Percentiles rank a stretch among this genome's conserved stretches.
Conservation (phyloP, 2,888 invertebrate genomes). For the Clitarchus hookeri region DNA sequence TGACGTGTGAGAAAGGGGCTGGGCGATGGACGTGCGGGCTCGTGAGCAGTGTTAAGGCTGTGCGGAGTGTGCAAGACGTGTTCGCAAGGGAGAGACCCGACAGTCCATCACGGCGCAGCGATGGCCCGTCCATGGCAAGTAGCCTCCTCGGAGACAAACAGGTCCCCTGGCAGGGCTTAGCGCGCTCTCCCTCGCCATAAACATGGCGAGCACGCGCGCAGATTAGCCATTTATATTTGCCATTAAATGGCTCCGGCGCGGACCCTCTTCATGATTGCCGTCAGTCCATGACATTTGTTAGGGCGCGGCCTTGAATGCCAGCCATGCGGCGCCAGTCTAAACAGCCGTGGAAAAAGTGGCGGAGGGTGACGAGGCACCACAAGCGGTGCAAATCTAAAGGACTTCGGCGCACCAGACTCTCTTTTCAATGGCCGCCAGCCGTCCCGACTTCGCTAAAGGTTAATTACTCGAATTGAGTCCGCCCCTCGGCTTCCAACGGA, state of each 20-base stretch:
- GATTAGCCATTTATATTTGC: constrained; percentile 44
- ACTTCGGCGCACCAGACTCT: not conserved
- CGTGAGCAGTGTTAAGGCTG: too few relatives aligned
- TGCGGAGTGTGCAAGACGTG: too few relatives aligned
- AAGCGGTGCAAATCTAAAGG: constrained; percentile 20
- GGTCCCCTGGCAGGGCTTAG: not conserved
- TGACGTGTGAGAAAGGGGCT: too few relatives aligned
- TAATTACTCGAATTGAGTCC: constrained; percentile 34
- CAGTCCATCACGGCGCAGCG: too few relatives aligned
- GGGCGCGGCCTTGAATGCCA: constrained; percentile 27
- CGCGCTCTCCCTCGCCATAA: constrained; percentile 31
- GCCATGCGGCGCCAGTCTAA: constrained; percentile 20
- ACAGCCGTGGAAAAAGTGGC: constrained; percentile 30
- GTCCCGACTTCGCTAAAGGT: constrained; percentile 25
- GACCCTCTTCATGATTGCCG: constrained; percentile 29
- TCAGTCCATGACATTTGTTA: not conserved
- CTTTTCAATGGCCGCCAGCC: not conserved
- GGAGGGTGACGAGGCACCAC: not conserved
- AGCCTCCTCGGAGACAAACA: not conserved
- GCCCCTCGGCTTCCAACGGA: too few relatives aligned
- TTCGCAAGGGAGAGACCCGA: too few relatives aligned
- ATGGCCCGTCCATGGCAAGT: too few relatives aligned
- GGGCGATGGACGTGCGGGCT: too few relatives aligned
- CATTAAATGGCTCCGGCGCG: constrained; percentile 42
- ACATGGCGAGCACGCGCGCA: constrained; percentile 41